These are phyloP conservation scores for Sebastes iracundus DNA, from an alignment of 2,797 vertebrate species.

Conservation along the genomic window DNA sequence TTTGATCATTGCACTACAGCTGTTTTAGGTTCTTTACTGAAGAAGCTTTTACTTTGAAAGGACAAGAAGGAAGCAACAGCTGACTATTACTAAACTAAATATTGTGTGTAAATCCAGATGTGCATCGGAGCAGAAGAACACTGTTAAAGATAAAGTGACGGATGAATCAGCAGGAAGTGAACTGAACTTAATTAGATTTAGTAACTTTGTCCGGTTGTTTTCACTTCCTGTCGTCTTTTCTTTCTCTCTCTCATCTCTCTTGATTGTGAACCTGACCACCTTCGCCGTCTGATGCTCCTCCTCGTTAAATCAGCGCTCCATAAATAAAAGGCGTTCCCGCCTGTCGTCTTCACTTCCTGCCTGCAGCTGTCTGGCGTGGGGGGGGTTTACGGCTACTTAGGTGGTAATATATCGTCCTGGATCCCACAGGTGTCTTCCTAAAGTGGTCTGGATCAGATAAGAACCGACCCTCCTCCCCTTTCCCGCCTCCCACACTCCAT, in stretches of 20 bases:
- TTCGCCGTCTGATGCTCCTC: slow-evolving; percentile 4
- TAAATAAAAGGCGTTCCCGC: slow-evolving; percentile 48
- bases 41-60: background rate
- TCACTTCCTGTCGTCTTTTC: slow-evolving; percentile 8
- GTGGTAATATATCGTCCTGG: slow-evolving; percentile 75
- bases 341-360: slow-evolving; percentile 58
- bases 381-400: slow-evolving; percentile 70
- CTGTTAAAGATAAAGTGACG: background rate
- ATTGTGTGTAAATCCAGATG: background rate
- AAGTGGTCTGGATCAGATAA: slow-evolving; percentile 84
- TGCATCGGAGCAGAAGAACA: background rate
- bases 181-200: background rate
- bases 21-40: background rate
- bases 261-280: slow-evolving; percentile 19
- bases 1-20: background rate
- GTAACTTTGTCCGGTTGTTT: background rate
- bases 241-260: background rate
- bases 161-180: background rate
- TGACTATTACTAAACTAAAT: background rate
- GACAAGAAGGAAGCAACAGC: background rate
- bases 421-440: slow-evolving; percentile 80
- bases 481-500: slow-evolving; percentile 47
- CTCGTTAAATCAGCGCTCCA: slow-evolving; percentile 35
- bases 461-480: slow-evolving; percentile 35
- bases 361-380: slow-evolving; percentile 60